phyloP scores from a whole-genome alignment of 2,113 vertebrate genomes.

The Cranoglanis bouderius region DNA sequence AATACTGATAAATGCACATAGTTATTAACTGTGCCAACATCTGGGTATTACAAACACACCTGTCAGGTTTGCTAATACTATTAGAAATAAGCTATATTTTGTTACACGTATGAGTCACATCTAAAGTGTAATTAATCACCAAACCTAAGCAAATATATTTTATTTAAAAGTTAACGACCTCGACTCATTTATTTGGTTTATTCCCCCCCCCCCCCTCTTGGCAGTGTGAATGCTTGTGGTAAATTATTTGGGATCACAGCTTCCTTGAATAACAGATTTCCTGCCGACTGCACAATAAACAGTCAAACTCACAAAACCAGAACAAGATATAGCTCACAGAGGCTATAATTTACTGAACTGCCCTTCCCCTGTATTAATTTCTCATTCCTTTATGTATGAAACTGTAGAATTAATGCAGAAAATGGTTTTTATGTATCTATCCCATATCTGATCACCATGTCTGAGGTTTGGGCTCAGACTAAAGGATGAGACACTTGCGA shows the following conservation, averaged over 20 bases:
- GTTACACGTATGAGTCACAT: not conserved
- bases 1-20: not conserved
- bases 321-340: constrained; percentile 10
- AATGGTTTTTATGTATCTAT: not conserved
- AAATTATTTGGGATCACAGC: constrained; percentile 25
- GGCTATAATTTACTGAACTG: not conserved
- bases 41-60: not conserved
- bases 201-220: no score
- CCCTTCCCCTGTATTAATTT: not conserved
- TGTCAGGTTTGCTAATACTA: not conserved
- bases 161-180: not conserved
- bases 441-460: not conserved
- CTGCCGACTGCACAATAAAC: not conserved
- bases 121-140: not conserved
- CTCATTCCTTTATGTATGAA: not conserved
- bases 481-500: not conserved
- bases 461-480: not conserved
- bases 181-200: not conserved
- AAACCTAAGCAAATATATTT: not conserved
- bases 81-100: not conserved
- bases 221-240: no score
- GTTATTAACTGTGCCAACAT: not conserved
- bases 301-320: not conserved
- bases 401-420: not conserved
- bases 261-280: constrained; percentile 19